Evolutionary conservation across 2,888 invertebrate species (phyloP).

Genomic region (Rotaria sp.): DNA sequence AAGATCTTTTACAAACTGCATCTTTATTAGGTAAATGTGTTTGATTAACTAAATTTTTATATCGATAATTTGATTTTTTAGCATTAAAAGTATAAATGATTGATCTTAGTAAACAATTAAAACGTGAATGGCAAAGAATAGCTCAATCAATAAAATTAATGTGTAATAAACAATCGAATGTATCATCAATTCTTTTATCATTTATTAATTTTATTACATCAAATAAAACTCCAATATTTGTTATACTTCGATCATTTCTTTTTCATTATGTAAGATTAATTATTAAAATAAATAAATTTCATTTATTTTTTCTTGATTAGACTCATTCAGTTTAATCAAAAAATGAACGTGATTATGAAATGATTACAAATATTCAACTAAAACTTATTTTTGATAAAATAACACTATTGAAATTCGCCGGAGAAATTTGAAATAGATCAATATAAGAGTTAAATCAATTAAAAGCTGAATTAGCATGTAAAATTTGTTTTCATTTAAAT

Average conservation of each 20-base stretch:
- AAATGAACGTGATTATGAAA: constrained; percentile 24
- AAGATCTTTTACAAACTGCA: constrained; percentile 20
- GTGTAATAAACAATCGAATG: neutral
- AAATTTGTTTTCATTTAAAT: too few species aligned
- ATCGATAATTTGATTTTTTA: neutral
- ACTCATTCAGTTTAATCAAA: neutral
- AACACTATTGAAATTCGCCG: constrained; percentile 20
- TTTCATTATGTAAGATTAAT: constrained; percentile 66
- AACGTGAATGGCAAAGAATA: neutral
- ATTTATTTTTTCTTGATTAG: neutral
- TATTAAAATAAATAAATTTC: neutral
- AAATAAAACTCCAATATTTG: constrained; percentile 79
- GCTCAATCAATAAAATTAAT: neutral
- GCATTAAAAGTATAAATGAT: neutral
- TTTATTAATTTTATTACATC: constrained; percentile 92
- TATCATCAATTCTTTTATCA: constrained; percentile 42
- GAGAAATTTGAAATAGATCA: constrained; percentile 12
- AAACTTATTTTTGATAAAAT: constrained; percentile 33
- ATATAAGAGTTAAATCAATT: constrained; percentile 34
- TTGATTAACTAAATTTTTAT: too few species aligned
- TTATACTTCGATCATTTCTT: constrained; percentile 83
- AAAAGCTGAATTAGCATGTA: constrained; percentile 30
- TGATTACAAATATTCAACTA: constrained; percentile 29
- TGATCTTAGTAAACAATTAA: neutral
- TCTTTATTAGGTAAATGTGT: neutral